phyloP scores from a whole-genome alignment of 92 coral and sea anemone genomes.

The Phenganax marumi region DNA sequence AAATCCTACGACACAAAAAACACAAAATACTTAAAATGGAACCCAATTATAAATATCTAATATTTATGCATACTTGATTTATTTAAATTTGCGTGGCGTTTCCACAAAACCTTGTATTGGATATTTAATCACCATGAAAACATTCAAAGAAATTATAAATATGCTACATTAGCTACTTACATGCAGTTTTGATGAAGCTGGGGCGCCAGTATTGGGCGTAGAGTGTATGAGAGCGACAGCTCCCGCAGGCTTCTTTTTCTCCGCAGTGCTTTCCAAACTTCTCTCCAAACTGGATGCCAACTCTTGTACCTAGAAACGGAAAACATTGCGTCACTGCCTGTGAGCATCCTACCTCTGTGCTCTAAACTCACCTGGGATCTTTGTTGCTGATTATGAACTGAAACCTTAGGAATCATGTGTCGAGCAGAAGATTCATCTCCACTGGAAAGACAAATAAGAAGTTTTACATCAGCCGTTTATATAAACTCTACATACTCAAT shows the following conservation, averaged over 20 bases:
- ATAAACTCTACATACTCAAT: not conserved
- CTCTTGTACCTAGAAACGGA: conserved; percentile 66
- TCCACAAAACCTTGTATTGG: no score
- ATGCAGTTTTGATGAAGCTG: conserved; percentile 7
- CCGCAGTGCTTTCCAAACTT: conserved; percentile 64
- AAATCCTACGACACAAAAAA: conserved; percentile 17
- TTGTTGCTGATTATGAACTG: conserved; percentile 86
- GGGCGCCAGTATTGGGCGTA: conserved; percentile 20
- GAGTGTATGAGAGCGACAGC: conserved; percentile 80
- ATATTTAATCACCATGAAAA: no score
- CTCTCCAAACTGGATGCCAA: conserved; percentile 70
- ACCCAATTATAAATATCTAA: no score
- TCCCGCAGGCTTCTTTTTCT: conserved; percentile 82
- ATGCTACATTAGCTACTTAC: not conserved
- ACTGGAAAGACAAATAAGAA: conserved; percentile 22
- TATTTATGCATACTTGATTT: no score
- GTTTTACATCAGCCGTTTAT: not conserved
- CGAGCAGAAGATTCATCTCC: conserved; percentile 54
- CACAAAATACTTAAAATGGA: not conserved
- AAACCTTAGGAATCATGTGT: conserved; percentile 68
- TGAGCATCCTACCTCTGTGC: not conserved
- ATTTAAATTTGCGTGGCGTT: no score
- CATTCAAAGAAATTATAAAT: no score
- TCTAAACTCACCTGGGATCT: conserved; percentile 29
- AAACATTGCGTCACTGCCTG: not conserved